A percentile compares a stretch with the other conserved stretches of the same genome.
Evolutionary conservation across 2,888 invertebrate species (phyloP).

Genomic region (Dicyrtomina minuta): DNA sequence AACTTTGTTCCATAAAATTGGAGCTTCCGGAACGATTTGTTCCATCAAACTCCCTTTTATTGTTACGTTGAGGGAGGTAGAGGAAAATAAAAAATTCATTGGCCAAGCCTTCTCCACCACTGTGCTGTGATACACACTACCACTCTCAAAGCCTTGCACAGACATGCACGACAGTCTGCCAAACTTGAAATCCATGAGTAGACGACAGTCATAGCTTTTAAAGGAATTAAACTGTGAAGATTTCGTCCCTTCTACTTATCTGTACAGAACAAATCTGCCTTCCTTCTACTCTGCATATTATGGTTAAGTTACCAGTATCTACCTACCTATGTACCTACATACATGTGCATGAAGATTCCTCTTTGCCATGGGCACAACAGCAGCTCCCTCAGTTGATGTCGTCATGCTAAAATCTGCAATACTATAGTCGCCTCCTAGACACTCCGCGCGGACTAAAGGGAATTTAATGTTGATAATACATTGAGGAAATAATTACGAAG

Average conservation of each 20-base stretch:
- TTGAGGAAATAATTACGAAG: too few species aligned
- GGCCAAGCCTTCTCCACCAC: slow-evolving; percentile 19
- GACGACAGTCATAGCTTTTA: background rate
- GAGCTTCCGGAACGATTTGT: slow-evolving; percentile 40
- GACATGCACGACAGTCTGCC: too few species aligned
- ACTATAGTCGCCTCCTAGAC: too few species aligned
- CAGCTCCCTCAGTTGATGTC: background rate
- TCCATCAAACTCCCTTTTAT: slow-evolving; percentile 36
- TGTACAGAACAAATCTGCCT: too few species aligned
- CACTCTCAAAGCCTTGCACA: background rate
- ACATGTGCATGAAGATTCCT: background rate
- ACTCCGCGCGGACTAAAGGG: too few species aligned
- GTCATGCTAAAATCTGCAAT: slow-evolving; percentile 16
- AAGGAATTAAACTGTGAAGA: slow-evolving; percentile 17
- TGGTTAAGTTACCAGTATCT: background rate
- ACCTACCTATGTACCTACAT: background rate
- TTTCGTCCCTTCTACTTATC: too few species aligned
- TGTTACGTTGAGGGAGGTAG: slow-evolving; percentile 36
- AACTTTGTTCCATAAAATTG: slow-evolving; percentile 39
- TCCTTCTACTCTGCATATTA: too few species aligned
- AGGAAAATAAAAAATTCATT: slow-evolving; percentile 29
- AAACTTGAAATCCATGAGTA: too few species aligned
- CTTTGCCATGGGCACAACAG: background rate
- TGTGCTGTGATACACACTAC: too few species aligned
- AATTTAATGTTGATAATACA: too few species aligned